These are phyloP conservation scores for Boloria selene DNA, from an alignment of 2,888 invertebrate genomes.

Conservation along the genomic window DNA sequence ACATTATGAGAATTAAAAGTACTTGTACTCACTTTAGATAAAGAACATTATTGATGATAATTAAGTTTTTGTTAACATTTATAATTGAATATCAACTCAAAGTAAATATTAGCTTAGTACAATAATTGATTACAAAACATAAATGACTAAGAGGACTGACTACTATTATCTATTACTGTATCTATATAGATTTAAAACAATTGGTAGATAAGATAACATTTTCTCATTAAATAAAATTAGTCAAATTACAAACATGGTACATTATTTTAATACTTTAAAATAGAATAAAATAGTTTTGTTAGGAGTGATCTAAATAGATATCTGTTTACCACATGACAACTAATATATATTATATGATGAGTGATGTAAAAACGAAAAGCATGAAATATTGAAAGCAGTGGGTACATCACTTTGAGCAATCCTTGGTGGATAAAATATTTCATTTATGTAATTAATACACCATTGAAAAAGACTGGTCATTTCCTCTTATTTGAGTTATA, in stretches of 20 bases:
- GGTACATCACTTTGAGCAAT: slow-evolving; percentile 61
- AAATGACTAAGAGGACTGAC: not conserved
- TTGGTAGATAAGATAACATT: too few relatives aligned
- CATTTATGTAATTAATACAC: slow-evolving; percentile 56
- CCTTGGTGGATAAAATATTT: slow-evolving; percentile 48
- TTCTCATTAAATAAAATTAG: too few relatives aligned
- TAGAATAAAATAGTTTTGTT: too few relatives aligned
- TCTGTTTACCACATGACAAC: too few relatives aligned
- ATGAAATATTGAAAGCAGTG: slow-evolving; percentile 41
- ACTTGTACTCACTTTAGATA: not conserved
- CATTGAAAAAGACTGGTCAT: slow-evolving; percentile 61
- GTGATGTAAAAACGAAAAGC: slow-evolving; percentile 28
- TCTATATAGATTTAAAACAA: too few relatives aligned
- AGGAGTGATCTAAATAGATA: too few relatives aligned
- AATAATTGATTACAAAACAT: not conserved
- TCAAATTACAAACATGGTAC: too few relatives aligned
- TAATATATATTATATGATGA: too few relatives aligned
- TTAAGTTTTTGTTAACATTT: slow-evolving; percentile 1
- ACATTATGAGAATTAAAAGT: not conserved
- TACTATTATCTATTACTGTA: too few relatives aligned
- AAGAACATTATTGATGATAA: not conserved
- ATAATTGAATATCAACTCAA: not conserved
- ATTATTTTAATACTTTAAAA: too few relatives aligned
- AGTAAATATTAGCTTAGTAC: not conserved
- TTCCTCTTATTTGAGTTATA: slow-evolving; percentile 39